Conservation (phyloP, 2,888 invertebrate genomes). For the Volucella inanis region DNA sequence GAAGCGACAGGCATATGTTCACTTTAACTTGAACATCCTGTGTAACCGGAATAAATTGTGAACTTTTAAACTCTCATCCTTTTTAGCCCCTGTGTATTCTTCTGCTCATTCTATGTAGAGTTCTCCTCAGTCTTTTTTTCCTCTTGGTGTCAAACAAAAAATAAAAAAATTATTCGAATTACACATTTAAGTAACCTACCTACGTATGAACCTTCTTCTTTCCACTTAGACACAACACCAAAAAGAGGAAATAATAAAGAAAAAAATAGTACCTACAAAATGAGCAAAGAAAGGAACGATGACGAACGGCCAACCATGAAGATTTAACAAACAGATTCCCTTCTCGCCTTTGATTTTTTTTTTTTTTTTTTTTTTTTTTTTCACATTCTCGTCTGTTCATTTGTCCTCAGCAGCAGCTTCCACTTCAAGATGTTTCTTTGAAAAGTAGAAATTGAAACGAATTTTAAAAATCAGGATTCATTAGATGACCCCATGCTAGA, state of each 20-base stretch:
- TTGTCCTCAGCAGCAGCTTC: slow-evolving; percentile 7
- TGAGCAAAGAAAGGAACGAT: slow-evolving; percentile 39
- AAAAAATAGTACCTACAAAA: slow-evolving; percentile 8
- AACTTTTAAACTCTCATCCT: slow-evolving; percentile 72
- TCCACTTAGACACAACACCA: slow-evolving; percentile 33
- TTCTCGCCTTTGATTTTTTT: not conserved
- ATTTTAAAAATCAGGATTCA: slow-evolving; percentile 58
- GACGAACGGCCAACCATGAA: slow-evolving; percentile 54
- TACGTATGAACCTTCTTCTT: slow-evolving; percentile 7
- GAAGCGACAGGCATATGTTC: slow-evolving; percentile 67
- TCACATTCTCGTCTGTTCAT: not conserved
- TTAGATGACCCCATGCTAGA: slow-evolving; percentile 27
- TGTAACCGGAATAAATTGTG: slow-evolving; percentile 74
- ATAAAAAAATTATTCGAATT: slow-evolving; percentile 60
- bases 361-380: not conserved
- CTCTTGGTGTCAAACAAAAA: slow-evolving; percentile 14
- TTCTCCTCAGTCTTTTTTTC: slow-evolving; percentile 11
- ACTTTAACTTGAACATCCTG: slow-evolving; percentile 73
- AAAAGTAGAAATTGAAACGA: slow-evolving; percentile 63
- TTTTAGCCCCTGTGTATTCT: slow-evolving; percentile 10
- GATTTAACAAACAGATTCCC: slow-evolving; percentile 40
- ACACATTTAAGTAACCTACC: slow-evolving; percentile 56
- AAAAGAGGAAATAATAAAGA: slow-evolving; percentile 18
- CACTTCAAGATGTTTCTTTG: slow-evolving; percentile 57
- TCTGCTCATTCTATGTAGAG: slow-evolving; percentile 6